Conservation (phyloP, 2,113 vertebrate species). For the Ceyx melanurus region DNA sequence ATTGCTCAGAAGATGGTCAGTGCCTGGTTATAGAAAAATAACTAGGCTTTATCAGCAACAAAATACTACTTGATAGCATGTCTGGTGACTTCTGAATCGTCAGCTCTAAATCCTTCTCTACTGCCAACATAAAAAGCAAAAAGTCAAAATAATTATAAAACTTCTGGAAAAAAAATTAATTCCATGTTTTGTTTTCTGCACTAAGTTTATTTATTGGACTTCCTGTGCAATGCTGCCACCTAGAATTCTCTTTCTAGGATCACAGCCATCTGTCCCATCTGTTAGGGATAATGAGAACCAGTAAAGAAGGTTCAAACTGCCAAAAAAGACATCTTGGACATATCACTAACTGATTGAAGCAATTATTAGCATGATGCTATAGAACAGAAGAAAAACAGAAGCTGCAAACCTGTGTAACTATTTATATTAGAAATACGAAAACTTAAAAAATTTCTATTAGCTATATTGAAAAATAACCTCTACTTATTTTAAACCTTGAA, state of each 20-base stretch:
- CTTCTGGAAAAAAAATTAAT: background rate
- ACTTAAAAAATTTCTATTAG: background rate
- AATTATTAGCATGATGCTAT: background rate
- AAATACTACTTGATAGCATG: background rate
- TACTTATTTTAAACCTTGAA: background rate
- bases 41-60: background rate
- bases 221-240: background rate
- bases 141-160: background rate
- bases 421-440: background rate
- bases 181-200: background rate
- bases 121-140: background rate
- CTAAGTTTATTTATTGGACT: background rate
- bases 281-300: background rate
- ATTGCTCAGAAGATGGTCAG: background rate
- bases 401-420: background rate
- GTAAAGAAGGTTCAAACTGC: background rate
- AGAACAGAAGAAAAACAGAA: background rate
- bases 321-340: background rate
- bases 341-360: background rate
- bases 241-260: background rate
- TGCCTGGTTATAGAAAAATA: background rate
- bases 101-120: background rate
- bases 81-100: background rate
- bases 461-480: background rate
- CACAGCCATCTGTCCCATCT: background rate